These are phyloP conservation scores for Copidosoma aretas DNA, from an alignment of 2,888 invertebrate species.

Conservation along the genomic window DNA sequence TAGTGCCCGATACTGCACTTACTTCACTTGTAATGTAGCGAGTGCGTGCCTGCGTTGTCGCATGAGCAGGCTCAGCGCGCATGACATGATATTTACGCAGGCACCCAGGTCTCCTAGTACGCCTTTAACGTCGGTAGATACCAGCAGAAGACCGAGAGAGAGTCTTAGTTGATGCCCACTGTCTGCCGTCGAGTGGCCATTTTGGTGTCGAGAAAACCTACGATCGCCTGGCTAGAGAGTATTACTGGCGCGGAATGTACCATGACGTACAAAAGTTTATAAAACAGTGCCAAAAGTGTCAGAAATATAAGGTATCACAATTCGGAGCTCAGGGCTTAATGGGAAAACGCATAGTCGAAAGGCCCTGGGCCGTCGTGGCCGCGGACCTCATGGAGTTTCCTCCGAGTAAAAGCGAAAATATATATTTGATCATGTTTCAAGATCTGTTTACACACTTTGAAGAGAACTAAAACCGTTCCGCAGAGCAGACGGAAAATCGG, in stretches of 20 bases:
- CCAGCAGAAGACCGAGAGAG: too few relatives aligned
- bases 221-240: not conserved
- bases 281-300: not conserved
- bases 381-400: not conserved
- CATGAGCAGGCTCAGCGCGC: too few relatives aligned
- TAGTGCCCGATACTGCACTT: too few relatives aligned
- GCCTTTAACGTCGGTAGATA: too few relatives aligned
- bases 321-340: not conserved
- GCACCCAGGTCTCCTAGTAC: too few relatives aligned
- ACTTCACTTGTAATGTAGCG: too few relatives aligned
- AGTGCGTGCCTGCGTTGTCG: too few relatives aligned
- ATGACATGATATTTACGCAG: too few relatives aligned
- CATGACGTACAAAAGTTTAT: not conserved
- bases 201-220: not conserved
- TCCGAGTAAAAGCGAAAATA: not conserved
- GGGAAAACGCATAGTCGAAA: not conserved
- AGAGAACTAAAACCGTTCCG: not conserved
- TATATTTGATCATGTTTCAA: not conserved
- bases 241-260: not conserved
- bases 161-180: too few relatives aligned
- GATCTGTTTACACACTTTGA: not conserved
- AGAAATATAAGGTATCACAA: not conserved
- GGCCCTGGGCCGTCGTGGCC: not conserved
- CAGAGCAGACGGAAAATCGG: not conserved
- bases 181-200: not conserved